A percentile compares a stretch with the other conserved stretches of the same genome.
These are phyloP conservation scores for Gopherus flavomarginatus DNA, from an alignment of 2,113 vertebrate species.

Conservation along the genomic window DNA sequence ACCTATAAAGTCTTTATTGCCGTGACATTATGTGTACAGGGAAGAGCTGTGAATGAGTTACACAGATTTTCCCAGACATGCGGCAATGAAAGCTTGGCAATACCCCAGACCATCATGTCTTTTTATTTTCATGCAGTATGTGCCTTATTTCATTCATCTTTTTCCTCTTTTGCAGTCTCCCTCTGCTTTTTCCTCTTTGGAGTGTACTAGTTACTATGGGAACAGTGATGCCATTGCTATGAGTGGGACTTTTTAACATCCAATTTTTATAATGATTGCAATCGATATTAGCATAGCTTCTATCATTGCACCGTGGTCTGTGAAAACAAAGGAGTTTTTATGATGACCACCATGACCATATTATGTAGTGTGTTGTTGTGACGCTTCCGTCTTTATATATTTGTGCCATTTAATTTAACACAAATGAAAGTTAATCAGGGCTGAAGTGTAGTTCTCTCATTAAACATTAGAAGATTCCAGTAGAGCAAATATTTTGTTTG, in stretches of 20 bases:
- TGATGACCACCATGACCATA: background rate
- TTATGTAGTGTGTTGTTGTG: background rate
- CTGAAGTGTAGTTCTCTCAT: background rate
- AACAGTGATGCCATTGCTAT: background rate
- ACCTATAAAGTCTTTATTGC: background rate
- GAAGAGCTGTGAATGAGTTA: background rate
- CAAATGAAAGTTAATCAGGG: background rate
- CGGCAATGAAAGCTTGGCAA: background rate
- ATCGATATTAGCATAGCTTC: background rate
- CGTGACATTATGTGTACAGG: background rate
- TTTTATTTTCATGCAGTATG: background rate
- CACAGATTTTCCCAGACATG: background rate
- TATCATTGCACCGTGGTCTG: background rate
- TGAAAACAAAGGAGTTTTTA: background rate
- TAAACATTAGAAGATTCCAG: background rate
- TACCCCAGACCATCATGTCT: background rate
- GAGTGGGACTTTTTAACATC: background rate
- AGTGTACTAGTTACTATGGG: background rate
- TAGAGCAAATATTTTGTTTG: background rate
- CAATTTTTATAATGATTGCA: background rate
- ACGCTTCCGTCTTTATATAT: background rate
- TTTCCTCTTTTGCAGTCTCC: background rate
- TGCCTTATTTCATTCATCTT: background rate
- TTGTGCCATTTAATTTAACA: background rate
- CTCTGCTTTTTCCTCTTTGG: background rate